Evolutionary conservation across 2,113 vertebrate genomes (phyloP).

Genomic region (Hiodon alosoides): DNA sequence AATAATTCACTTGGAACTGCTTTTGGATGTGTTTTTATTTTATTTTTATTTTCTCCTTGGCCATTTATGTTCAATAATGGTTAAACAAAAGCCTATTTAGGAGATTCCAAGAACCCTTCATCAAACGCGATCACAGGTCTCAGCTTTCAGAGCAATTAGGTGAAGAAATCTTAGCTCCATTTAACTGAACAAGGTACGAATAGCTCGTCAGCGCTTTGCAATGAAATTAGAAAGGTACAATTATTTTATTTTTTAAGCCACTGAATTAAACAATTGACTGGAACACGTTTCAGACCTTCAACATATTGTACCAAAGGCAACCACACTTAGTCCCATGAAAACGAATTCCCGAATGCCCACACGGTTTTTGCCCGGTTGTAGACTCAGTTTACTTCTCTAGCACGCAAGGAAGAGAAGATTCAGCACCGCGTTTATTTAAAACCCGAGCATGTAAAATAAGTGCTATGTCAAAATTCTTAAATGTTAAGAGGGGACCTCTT

Average conservation of each 20-base stretch:
- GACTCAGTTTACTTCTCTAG: too few species aligned
- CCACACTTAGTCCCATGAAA: too few species aligned
- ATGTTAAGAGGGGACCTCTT: too few species aligned
- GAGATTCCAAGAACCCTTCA: slow-evolving; percentile 44
- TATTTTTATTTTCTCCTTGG: not conserved
- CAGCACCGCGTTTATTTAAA: not conserved
- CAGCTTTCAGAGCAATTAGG: slow-evolving; percentile 36
- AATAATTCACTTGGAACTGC: not conserved
- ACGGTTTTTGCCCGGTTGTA: too few species aligned
- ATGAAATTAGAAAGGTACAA: not conserved
- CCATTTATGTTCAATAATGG: slow-evolving; percentile 17
- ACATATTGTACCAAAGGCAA: not conserved
- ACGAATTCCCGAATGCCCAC: too few species aligned
- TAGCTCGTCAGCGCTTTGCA: not conserved
- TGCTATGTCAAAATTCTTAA: too few species aligned
- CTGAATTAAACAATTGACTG: not conserved
- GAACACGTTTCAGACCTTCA: not conserved
- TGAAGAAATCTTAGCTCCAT: slow-evolving; percentile 21
- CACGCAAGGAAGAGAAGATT: not conserved
- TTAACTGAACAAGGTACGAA: not conserved
- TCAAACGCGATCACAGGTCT: slow-evolving; percentile 22
- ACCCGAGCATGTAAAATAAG: too few species aligned
- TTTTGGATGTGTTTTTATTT: not conserved
- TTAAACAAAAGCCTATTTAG: slow-evolving; percentile 37
- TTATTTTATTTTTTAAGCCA: too few species aligned